Evolutionary conservation across 1,140 invertebrate species (phyloP), one percentile per base, ranked within the genome.

Genomic region (Sinella curviseta): DNA sequence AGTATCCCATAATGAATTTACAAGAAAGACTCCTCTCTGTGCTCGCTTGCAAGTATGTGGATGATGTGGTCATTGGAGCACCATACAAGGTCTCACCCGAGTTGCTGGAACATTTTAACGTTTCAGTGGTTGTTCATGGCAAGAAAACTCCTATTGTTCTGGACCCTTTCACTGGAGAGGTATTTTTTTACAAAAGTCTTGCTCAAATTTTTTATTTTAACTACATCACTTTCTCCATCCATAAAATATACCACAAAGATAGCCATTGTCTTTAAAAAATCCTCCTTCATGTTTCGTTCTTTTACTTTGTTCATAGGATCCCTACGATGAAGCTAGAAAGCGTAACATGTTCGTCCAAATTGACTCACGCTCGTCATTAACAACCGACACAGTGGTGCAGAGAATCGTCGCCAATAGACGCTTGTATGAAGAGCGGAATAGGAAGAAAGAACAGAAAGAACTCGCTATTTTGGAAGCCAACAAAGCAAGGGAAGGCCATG

Each of bases 1-100:
- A 99, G 88, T 97, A 97, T 87, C 98, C 98, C 1, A 99, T 99
- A 77, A 99, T 99, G 98, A 99, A 99, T 88, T 89, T 99, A 34
- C 97, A 99, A 86, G 98, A 99, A 88, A 90, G 98, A 82, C 95
- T 98, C 14, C 90, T 99, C 0, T 97, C 95, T 86, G 96, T 99
- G 16, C 87, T 99, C 65, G 96, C 97, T 35, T 99, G 96, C 88
- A 96, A 97, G 94, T 98, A 97, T 88, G 98, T 99, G 0, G 95
- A 96, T 84, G 97, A 99, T 89, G 98, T 99, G 65, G 97, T 99
- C 20, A 99, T 99, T 86, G 98, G 97, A 30, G 98, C 97, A 4
- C 97, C 98, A 0, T 99, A 98, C 86, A 90, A 91, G 81, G 95
- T 99, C 20, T 97, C 95, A 0, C 90, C 92, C 83, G 95, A 99